Base-by-base conservation (phyloP, 2,113 vertebrate genomes). In the Toxostoma redivivum region DNA sequence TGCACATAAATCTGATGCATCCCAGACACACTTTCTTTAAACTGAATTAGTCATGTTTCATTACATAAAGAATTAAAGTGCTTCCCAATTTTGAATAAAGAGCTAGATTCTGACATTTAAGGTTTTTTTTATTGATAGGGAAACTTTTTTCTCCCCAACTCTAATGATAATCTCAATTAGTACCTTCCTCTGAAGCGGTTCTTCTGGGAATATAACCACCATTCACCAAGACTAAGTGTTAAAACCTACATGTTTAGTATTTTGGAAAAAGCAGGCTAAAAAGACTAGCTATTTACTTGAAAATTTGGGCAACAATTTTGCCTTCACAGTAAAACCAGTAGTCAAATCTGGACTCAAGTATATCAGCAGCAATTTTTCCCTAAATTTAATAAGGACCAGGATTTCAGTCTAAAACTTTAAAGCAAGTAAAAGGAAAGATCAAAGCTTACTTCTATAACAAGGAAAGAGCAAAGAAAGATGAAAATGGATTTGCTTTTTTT, bases 401-500 rank as follows among this genome's bases (percentile, higher is more conserved):
- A 61, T 93, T 94, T 95, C 66, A 81, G 15, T 25, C 23, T 58
- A 73, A 76, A 54, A 57, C 74, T 90, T 92, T 67, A 82, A 88
- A 73, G 30, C 3, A 51, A 79, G 58, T 33, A 38, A 82, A 91
- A 91, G 3, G 30, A 86, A 93, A 88, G 56, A 94, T 24, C 27
- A 93, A 92, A 80, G 13, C 42, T 82, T 93, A 66, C 50, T 56
- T 82, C 13, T 54, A 23, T 19, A 69, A 61, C 5, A 57, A 81
- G 61, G 95, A 74, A 86, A 94, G 35, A 78, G 61, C 27, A 81
- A 92, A 92, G 80, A 58, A 90, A 78, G 40, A 61, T 17, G 54
- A 77, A 95, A 96, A 96, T 65, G 53, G 86, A 88, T 92, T 88
- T 85, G 6, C 17, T 14, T 18, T 37, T 86, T 90, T 56, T 90